Conservation (phyloP, 2,113 vertebrate species). For the Eulemur rufifrons region DNA sequence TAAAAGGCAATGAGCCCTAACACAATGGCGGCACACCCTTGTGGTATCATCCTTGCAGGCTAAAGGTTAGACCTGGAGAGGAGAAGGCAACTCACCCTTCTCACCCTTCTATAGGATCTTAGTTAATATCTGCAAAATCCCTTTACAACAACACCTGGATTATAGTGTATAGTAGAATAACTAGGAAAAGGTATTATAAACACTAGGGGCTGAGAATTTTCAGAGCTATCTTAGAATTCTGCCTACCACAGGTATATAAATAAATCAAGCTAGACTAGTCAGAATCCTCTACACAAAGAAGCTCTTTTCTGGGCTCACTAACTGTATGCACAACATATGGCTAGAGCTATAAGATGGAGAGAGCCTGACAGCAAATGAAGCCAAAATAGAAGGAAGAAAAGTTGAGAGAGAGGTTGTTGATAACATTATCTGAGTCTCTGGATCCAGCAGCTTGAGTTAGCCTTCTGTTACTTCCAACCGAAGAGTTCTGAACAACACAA, state of each 20-base stretch:
- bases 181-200: background rate
- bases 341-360: background rate
- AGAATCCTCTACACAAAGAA: background rate
- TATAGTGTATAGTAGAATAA: background rate
- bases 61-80: background rate
- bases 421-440: background rate
- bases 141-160: background rate
- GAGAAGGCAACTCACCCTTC: background rate
- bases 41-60: background rate
- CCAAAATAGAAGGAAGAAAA: background rate
- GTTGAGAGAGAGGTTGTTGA: background rate
- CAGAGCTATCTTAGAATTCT: background rate
- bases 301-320: background rate
- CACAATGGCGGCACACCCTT: background rate
- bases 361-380: background rate
- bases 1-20: background rate
- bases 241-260: background rate
- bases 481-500: background rate
- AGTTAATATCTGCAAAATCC: background rate
- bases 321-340: background rate
- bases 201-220: background rate
- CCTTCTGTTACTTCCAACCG: background rate
- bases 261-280: background rate
- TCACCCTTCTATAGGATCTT: background rate
- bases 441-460: background rate